Base-by-base conservation (phyloP, 2,888 invertebrate genomes). In the Vanessa cardui region DNA sequence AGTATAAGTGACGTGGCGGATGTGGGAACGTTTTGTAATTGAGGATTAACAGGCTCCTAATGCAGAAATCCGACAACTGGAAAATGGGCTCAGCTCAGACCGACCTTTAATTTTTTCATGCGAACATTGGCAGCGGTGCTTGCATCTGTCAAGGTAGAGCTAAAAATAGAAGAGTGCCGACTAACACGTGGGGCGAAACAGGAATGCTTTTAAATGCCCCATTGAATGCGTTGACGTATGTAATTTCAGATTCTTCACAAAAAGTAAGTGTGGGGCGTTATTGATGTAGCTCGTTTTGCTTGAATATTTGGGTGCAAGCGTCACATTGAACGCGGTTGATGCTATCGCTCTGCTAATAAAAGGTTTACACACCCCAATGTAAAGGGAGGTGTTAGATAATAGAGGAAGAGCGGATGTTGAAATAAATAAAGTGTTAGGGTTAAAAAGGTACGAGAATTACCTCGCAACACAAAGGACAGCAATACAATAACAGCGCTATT, bases 211-310 rank as follows among this genome's bases (percentile, higher is more conserved):
- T 64, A 70, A 62, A 68, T 60, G 70, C 64, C 59, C 85, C 86
- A 85, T 85, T 86, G 84, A 84, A 82, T 74, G 83, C 85, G 87
- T 83, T 82, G 88, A 87, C 85, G 87, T 87, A 83, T 86, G 87
- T 87, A 87, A 89, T 86, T 87, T 85, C 86, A 87, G 87, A 86
- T 81, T 83, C 77, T 79, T 78, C 76, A 87, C 83, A 88, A 86
- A 85, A 84, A 81, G 78, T 79, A 79, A 80, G 82, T 81, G 80
- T 76, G 70, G 72, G 70, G 74, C 58, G 73, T 69, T 62, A 66
- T 66, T 69, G 73, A 70, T 68, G 70, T 58, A 33, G 63, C 60
- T 60, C 58, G 49, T 45, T 33, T 39, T 12, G 20, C 50, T 62
- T 44, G 31, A 64, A 45, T 59, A 49, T 60, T 62, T 58, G 46